Evolutionary conservation across 23 tunicate genomes (phyloP).

Genomic region (Corella eumyota): DNA sequence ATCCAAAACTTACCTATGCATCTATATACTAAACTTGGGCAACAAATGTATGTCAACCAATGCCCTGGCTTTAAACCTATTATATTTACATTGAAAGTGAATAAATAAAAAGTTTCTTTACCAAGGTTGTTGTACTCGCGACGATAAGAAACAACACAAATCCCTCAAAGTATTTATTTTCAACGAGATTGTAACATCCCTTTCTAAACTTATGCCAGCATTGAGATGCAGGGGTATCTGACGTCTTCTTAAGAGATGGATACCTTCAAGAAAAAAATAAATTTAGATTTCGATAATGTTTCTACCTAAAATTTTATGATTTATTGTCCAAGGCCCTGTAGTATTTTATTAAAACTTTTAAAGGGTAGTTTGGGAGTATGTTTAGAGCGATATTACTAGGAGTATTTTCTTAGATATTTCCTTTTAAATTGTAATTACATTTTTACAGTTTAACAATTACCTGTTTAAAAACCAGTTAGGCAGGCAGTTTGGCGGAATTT

Average conservation of each 20-base stretch:
- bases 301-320: too few species aligned
- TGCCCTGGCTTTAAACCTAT: too few species aligned
- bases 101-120: constrained; percentile 7
- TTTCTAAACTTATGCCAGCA: constrained; percentile 38
- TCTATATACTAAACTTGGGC: too few species aligned
- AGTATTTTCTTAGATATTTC: too few species aligned
- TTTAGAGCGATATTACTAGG: too few species aligned
- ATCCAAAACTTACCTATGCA: too few species aligned
- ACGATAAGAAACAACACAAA: constrained; percentile 70
- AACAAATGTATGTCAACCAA: too few species aligned
- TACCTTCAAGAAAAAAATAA: constrained; percentile 8
- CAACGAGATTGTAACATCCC: constrained; percentile 35
- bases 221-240: not conserved
- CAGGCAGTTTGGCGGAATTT: not conserved
- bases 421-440: not conserved
- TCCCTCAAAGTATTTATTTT: constrained; percentile 66
- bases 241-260: not conserved
- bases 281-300: too few species aligned
- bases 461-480: not conserved
- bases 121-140: constrained; percentile 71
- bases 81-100: too few species aligned
- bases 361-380: too few species aligned
- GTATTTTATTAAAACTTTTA: too few species aligned
- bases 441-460: not conserved
- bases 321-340: too few species aligned